Evolutionary conservation across 2,888 invertebrate species (phyloP), one percentile per base, ranked within the genome.

Genomic region (Rotaria socialis): DNA sequence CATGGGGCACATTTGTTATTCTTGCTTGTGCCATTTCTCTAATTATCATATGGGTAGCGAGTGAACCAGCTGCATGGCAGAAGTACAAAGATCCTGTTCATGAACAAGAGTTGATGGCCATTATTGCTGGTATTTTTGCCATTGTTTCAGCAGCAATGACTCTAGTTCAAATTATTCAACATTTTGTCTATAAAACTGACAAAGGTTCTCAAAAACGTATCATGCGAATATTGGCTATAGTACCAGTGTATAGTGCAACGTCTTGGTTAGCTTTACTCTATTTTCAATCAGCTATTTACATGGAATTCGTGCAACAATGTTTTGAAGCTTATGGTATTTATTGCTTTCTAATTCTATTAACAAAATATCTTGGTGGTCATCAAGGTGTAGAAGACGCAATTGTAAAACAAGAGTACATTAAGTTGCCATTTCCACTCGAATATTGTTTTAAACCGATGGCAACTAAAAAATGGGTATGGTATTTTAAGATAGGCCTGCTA

Each of bases 251-350:
- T 93, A 96, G 96, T 74, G 92, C 95, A 16, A 96, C 97, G 93
- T 96, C 96, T 88, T 96, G 95, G 95, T 93, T 96, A 89, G 96
- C 96, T 5, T 92, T 97, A 88, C 93, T 94, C 85, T 96, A 95
- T 90, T 96, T 96, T 0, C 93, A 94, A 88, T 94, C 94, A 89
- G 95, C 96, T 74, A 96, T 97, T 88, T 97, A 96, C 90, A 94
- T 96, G 90, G 96, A 97, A 91, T 95, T 96, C 89, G 91, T 95
- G 85, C 93, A 97, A 90, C 97, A 97, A 92, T 97, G 96, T 90
- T 97, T 97, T 90, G 97, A 97, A 92, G 97, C 96, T 0, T 97
- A 96, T 92, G 97, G 97, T 5, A 97, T 97, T 89, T 97, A 97
- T 91, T 97, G 96, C 92, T 97, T 97, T 90, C 50, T 56, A 24